Evolutionary conservation across 2,888 invertebrate genomes (phyloP), one percentile per base, ranked within the genome.

Genomic region (Drosophila mimetica): DNA sequence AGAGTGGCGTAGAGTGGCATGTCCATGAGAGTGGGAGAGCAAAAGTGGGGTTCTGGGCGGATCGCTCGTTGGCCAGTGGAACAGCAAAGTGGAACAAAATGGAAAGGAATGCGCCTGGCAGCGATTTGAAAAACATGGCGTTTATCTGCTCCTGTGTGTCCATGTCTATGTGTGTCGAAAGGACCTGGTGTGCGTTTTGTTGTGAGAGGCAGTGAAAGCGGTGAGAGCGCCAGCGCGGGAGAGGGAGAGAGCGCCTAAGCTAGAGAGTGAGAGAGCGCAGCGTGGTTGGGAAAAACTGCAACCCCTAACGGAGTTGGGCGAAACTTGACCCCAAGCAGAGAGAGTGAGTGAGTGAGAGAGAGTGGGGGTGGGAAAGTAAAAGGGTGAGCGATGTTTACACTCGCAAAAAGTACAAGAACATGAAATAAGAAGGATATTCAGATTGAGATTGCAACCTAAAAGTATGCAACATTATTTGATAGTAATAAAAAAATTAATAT

Each of bases 221-320:
- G 76, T 76, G 66, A 81, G 79, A 82, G 86, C 71, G 80, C 86
- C 86, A 74, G 87, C 87, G 80, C 87, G 41, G 58, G 36, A 73
- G 53, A 66, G 34, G 53, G 66, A 65, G 54, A 51, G 71, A 48
- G 58, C 44, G 42, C 28, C 30, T 53, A 14, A n/a, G 39, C 25
- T 18, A 34, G 18, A 50, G 64, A 58, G 39, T 37, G 30, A 30
- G 39, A 74, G 64, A 64, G 67, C 53, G n/a, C 54, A 58, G 59
- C 52, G 75, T 70, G 71, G 77, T 74, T 77, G 69, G 76, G 72
- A 71, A 86, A 81, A 77, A 82, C 75, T 81, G 83, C 84, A 84
- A 84, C 84, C 84, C 84, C 86, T 80, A 76, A 54, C 76, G 79
- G 83, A 82, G 88, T 87, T 87, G 88, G 82, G 82, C 85, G 73